Evolutionary conservation across 64 coral and sea anemone species (phyloP).

Genomic region (Astreopora myriophthalma): DNA sequence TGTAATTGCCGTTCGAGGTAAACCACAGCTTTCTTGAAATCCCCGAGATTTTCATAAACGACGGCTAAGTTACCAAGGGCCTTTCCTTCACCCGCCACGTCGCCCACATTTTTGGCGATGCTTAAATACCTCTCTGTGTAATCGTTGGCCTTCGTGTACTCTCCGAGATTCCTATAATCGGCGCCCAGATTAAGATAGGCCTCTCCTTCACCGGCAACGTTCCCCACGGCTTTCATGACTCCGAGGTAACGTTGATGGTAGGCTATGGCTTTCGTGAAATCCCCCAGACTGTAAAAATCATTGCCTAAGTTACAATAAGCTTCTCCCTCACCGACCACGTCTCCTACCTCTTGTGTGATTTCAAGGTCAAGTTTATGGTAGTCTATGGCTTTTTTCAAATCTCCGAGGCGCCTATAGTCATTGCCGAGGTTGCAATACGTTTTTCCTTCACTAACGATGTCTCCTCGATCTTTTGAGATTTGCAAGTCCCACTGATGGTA

Average conservation of each 20-base stretch:
- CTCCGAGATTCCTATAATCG: not conserved
- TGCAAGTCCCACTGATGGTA: not conserved
- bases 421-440: constrained; percentile 35
- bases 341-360: not conserved
- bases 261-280: not conserved
- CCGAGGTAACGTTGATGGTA: not conserved
- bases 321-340: not conserved
- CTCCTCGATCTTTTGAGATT: not conserved
- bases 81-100: not conserved
- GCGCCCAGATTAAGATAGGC: constrained; percentile 2
- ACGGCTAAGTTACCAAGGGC: not conserved
- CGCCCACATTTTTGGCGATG: not conserved
- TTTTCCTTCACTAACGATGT: not conserved
- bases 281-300: not conserved
- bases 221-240: not conserved
- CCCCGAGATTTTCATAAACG: not conserved
- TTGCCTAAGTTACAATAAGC: not conserved
- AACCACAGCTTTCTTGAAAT: not conserved
- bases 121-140: not conserved
- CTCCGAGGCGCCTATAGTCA: not conserved
- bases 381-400: constrained; percentile 18
- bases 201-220: not conserved
- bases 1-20: not conserved
- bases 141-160: not conserved
- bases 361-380: not conserved